Evolutionary conservation across 1,140 invertebrate genomes (phyloP).

Genomic region (Drosophila tani): DNA sequence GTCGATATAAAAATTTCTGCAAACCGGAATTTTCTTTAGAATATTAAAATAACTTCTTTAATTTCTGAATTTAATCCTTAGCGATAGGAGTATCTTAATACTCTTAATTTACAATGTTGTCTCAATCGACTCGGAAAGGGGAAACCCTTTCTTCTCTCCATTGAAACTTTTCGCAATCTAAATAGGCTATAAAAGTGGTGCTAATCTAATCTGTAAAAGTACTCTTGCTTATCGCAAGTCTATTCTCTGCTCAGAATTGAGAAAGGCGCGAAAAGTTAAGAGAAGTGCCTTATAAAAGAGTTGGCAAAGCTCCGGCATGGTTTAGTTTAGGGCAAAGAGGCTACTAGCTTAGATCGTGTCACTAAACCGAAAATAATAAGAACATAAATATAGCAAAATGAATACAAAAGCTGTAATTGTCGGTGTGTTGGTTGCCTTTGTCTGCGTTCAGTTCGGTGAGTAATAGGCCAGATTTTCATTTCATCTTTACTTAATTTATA

Average conservation of each 20-base stretch:
- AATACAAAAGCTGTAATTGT: conserved; percentile 39
- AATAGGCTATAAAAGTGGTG: conserved; percentile 7
- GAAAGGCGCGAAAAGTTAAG: not conserved
- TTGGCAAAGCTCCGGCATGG: not conserved
- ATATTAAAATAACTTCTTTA: too few relatives aligned
- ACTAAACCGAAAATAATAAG: not conserved
- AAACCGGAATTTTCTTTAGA: not conserved
- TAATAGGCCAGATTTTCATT: not conserved
- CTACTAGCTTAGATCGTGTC: not conserved
- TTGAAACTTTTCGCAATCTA: conserved; percentile 16
- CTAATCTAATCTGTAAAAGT: conserved; percentile 30
- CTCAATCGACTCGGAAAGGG: conserved; percentile 9
- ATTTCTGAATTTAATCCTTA: too few relatives aligned
- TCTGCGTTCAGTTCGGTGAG: conserved; percentile 58
- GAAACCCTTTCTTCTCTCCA: conserved; percentile 13
- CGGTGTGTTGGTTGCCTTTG: conserved; percentile 42
- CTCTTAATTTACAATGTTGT: not conserved
- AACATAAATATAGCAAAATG: conserved; percentile 27
- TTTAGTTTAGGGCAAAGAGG: conserved; percentile 22
- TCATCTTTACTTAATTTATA: not conserved
- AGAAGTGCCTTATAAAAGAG: conserved; percentile 29
- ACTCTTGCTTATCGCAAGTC: conserved; percentile 22
- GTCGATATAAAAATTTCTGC: not conserved
- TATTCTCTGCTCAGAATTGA: not conserved
- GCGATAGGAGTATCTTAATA: too few relatives aligned